These are phyloP conservation scores for Hypomecis punctinalis DNA, from an alignment of 2,888 invertebrate species.

Conservation along the genomic window DNA sequence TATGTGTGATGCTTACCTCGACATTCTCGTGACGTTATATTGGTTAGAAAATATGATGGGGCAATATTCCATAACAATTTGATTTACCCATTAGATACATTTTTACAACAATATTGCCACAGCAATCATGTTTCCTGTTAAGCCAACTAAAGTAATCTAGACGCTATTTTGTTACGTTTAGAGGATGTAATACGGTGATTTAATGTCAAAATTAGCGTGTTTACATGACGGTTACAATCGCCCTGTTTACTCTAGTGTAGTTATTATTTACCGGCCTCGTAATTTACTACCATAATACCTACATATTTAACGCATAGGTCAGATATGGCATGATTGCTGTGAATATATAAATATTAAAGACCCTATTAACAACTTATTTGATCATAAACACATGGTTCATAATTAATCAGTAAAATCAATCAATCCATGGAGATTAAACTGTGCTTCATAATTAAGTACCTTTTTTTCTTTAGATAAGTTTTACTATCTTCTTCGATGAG, in stretches of 20 bases:
- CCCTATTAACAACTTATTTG: too few species aligned
- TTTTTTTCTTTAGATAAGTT: too few species aligned
- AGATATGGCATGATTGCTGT: too few species aligned
- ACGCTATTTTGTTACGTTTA: slow-evolving; percentile 7
- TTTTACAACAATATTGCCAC: slow-evolving; percentile 25
- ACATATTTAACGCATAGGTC: slow-evolving; percentile 8
- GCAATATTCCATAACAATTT: background rate
- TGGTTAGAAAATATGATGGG: too few species aligned
- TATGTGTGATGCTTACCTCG: too few species aligned
- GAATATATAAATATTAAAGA: too few species aligned
- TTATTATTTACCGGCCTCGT: slow-evolving; percentile 10
- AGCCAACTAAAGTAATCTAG: slow-evolving; percentile 18
- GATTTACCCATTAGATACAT: slow-evolving; percentile 23
- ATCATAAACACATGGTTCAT: too few species aligned
- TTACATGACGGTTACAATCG: slow-evolving; percentile 14
- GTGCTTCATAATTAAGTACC: too few species aligned
- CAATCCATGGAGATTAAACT: too few species aligned
- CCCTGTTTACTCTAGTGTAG: background rate
- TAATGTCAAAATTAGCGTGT: slow-evolving; percentile 13
- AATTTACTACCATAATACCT: slow-evolving; percentile 13
- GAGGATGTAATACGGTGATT: slow-evolving; percentile 1
- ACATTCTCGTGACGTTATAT: too few species aligned
- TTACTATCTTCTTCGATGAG: too few species aligned
- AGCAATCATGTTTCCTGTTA: slow-evolving; percentile 24
- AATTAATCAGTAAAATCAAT: too few species aligned